phyloP scores from a whole-genome alignment of 2,113 vertebrate species.

The Poecile atricapillus region DNA sequence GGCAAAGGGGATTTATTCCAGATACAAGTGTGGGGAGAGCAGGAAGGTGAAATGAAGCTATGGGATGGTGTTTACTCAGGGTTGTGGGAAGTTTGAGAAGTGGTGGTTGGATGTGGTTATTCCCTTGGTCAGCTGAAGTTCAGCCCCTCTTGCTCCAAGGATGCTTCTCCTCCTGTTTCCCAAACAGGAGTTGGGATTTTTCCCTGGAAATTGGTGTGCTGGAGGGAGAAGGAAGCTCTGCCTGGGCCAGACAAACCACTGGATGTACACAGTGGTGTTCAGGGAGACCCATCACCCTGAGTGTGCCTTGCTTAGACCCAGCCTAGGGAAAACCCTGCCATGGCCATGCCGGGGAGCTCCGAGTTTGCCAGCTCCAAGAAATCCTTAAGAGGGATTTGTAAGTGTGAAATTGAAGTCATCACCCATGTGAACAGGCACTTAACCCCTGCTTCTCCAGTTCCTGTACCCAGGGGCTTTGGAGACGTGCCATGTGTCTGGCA shows the following conservation, averaged over 20 bases:
- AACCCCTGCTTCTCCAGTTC: background rate
- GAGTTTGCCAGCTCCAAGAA: background rate
- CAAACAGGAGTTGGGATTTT: background rate
- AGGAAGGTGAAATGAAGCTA: background rate
- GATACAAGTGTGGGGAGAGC: too few relatives aligned
- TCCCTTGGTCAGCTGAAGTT: background rate
- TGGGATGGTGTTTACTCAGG: background rate
- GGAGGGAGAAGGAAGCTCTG: background rate
- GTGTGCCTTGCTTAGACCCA: background rate
- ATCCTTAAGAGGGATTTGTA: accelerated
- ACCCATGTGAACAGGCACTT: accelerated
- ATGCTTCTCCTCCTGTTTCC: background rate
- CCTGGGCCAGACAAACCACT: background rate
- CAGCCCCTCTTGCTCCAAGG: background rate
- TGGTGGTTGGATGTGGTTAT: background rate
- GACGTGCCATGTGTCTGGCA: accelerated
- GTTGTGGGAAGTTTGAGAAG: background rate
- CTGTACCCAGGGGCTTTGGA: background rate
- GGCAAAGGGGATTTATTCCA: background rate
- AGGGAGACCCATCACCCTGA: accelerated
- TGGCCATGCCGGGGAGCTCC: accelerated
- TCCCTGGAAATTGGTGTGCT: background rate
- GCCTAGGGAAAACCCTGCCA: background rate
- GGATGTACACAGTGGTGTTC: accelerated
- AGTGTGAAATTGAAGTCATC: background rate